Evolutionary conservation across 2,113 vertebrate species (phyloP).

Genomic region (Neomonachus schauinslandi): DNA sequence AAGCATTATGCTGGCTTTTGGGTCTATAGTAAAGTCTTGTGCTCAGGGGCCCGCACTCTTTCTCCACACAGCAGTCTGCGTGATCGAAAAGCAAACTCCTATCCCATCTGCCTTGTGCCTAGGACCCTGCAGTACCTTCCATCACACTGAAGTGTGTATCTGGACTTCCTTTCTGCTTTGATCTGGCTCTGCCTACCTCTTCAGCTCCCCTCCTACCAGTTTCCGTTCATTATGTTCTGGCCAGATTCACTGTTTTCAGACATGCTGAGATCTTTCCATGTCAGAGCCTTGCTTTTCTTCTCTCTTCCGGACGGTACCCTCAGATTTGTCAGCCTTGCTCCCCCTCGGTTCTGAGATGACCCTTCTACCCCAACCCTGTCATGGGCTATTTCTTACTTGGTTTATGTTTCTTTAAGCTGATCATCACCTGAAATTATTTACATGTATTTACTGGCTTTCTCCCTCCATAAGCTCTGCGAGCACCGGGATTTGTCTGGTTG

Average conservation of each 20-base stretch:
- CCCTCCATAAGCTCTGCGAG: not conserved
- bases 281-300: not conserved
- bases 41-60: not conserved
- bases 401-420: not conserved
- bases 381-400: not conserved
- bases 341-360: not conserved
- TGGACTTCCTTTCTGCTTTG: not conserved
- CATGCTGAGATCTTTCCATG: not conserved
- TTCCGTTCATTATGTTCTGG: not conserved
- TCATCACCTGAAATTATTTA: constrained; percentile 19
- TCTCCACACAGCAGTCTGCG: not conserved
- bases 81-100: not conserved
- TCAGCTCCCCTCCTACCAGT: not conserved
- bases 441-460: constrained; percentile 14
- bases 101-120: not conserved
- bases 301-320: not conserved
- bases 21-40: not conserved
- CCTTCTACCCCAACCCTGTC: not conserved
- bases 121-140: not conserved
- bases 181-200: not conserved
- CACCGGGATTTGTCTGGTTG: not conserved
- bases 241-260: not conserved
- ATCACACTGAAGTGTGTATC: not conserved
- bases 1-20: not conserved
- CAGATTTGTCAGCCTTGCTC: not conserved